Evolutionary conservation across 2,797 vertebrate genomes (phyloP).

Genomic region (Neosalanx taihuensis): DNA sequence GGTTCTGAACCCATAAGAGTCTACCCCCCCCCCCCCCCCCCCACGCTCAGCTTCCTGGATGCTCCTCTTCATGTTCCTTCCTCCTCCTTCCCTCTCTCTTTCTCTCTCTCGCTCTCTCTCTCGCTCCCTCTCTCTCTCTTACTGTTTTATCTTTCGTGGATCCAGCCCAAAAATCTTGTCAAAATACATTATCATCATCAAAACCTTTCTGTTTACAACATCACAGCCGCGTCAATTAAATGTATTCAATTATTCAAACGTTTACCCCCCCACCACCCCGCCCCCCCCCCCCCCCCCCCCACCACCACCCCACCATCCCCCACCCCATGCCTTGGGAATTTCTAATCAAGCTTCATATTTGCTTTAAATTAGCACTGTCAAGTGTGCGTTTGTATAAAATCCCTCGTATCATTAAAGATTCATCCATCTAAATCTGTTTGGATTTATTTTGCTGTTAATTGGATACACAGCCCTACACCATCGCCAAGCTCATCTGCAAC

Average conservation of each 20-base stretch:
- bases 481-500: slow-evolving; percentile 58
- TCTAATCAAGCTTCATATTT: slow-evolving; percentile 97
- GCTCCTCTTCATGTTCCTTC: not conserved
- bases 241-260: slow-evolving; percentile 90
- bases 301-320: slow-evolving; percentile 11
- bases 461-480: slow-evolving; percentile 73
- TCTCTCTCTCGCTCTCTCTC: not conserved
- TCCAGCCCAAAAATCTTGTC: slow-evolving; percentile 74
- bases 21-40: slow-evolving; percentile 14
- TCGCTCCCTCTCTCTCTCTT: slow-evolving; percentile 25
- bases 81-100: not conserved
- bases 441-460: slow-evolving; percentile 93
- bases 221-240: slow-evolving; percentile 84
- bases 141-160: slow-evolving; percentile 60
- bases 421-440: slow-evolving; percentile 94
- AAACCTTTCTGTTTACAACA: slow-evolving; percentile 93
- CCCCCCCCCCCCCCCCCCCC: slow-evolving; percentile 37
- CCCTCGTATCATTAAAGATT: slow-evolving; percentile 97
- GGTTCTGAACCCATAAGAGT: slow-evolving; percentile 30
- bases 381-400: slow-evolving; percentile 95
- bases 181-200: slow-evolving; percentile 82
- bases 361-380: slow-evolving; percentile 96
- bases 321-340: slow-evolving; percentile 81
- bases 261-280: slow-evolving; percentile 72
- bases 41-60: not conserved